Base-by-base conservation (phyloP, 2,797 vertebrate species). In the Echiichthys vipera region DNA sequence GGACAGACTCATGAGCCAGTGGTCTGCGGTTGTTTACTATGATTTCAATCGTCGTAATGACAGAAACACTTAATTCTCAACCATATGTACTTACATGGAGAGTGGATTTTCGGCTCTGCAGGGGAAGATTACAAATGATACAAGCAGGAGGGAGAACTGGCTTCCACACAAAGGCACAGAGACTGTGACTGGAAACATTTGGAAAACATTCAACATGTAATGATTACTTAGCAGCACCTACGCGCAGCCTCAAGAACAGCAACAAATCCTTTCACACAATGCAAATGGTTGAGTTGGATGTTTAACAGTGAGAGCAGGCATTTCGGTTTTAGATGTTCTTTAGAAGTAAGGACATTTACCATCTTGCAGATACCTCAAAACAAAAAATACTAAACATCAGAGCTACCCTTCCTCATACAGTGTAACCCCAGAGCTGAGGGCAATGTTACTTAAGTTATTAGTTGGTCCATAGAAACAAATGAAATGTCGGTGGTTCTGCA, bases 11-110 rank as follows among this genome's bases (percentile, higher is more conserved):
- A 1, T 0, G 43, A 58, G 69, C 54, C 55, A 68, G 55, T 34
- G 32, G 36, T 73, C 50, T 70, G 51, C 34, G 54, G 62, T 63
- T 69, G 65, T 89, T 88, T 85, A 77, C 68, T 39, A 55, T 30
- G 58, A 77, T 68, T 87, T 62, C 49, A 74, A 63, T 71, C 36
- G 65, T 11, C 25, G 25, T 69, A 45, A 79, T 77, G 59, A 77
- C 30, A 74, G 79, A 81, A 83, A 74, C 68, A 80, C 63, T 68
- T 65, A 22, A 45, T 59, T 69, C 37, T 69, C 49, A 57, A 59
- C 61, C 17, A 77, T 64, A 56, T 45, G 11, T 56, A 58, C 24
- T 39, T 58, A 68, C 37, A 62, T 7, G 22, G 12, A 42, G 51
- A 46, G 47, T 37, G 15, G 11, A 65, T 75, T 76, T 78, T 65